Base-by-base conservation (phyloP, 2,888 invertebrate species). In the Drosophila phalerata region DNA sequence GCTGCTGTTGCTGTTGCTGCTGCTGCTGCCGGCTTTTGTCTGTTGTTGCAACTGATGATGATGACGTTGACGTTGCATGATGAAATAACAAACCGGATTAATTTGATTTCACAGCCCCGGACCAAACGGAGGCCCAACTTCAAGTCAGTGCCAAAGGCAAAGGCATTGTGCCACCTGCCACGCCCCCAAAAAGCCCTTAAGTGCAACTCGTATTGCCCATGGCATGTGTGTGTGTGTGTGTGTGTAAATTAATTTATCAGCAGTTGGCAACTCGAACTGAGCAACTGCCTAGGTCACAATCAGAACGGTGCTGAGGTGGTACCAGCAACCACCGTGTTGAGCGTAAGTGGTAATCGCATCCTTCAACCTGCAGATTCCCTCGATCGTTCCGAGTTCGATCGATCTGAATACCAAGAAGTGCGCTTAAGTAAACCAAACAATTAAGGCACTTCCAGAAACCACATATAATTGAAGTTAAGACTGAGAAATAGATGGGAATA, bases 51-150 rank as follows among this genome's bases (percentile, higher is more conserved):
- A 84, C 77, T 88, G 85, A 82, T 76, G 89, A 82, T 77, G 86
- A 73, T 86, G 84, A 84, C 82, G 79, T 79, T 75, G 88, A 86
- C 77, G 83, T 84, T 89, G 85, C 84, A 88, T 84, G 89, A 90
- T 90, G 90, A 90, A 90, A 90, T 90, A 90, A 90, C 89, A 89
- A 90, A 88, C 89, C 89, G 89, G 88, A 90, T 90, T 90, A 90
- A 90, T 90, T 90, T 90, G 90, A 90, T 90, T 90, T 90, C 71
- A 80, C 65, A 67, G 70, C 58, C 69, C 53, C 72, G 45, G 72
- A 47, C 60, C 49, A 13, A 47, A 43, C 15, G 47, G 17, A 28
- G 37, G 30, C 45, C 64, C 73, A 52, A 52, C 62, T 60, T 60
- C n/a, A 28, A 62, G 47, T 17, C 15, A 30, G n/a, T 34, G 38